These are phyloP conservation scores for Diorhabda carinulata DNA, from an alignment of 1,140 invertebrate species.

Conservation along the genomic window DNA sequence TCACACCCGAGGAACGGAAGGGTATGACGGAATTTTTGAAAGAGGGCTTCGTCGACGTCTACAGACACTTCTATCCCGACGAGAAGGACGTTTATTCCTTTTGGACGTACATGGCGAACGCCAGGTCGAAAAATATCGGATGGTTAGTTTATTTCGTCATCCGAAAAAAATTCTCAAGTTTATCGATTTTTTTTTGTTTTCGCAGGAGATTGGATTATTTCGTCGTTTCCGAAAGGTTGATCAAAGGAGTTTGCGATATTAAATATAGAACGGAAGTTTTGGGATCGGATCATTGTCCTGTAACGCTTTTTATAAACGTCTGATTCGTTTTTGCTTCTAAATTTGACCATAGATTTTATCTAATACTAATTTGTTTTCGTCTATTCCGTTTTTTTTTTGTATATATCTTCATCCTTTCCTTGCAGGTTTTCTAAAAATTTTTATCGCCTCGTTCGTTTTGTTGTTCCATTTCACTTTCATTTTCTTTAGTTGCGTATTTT, in stretches of 20 bases:
- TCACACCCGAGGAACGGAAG: constrained; percentile 87
- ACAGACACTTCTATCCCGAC: constrained; percentile 83
- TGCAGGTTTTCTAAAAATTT: too few species aligned
- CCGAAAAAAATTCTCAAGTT: too few species aligned
- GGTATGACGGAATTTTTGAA: constrained; percentile 81
- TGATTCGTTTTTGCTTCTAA: not conserved
- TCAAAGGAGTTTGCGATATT: constrained; percentile 75
- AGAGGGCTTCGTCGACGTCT: constrained; percentile 84
- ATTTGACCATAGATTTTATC: too few species aligned
- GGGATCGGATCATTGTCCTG: constrained; percentile 88
- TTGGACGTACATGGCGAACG: constrained; percentile 88
- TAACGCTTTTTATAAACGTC: constrained; percentile 65
- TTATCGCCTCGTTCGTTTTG: too few species aligned
- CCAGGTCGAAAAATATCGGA: constrained; percentile 86
- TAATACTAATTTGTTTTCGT: too few species aligned
- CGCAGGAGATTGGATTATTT: constrained; percentile 93
- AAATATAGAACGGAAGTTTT: constrained; percentile 67
- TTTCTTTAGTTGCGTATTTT: too few species aligned
- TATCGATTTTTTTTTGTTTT: constrained; percentile 37
- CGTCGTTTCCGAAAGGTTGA: constrained; percentile 76
- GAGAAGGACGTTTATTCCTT: constrained; percentile 83
- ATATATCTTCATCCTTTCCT: too few species aligned
- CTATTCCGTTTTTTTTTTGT: too few species aligned
- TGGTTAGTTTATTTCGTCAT: constrained; percentile 61
- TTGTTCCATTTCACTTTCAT: too few species aligned